phyloP scores from a whole-genome alignment of 2,113 vertebrate species.

The Corythornis madagascariensis region DNA sequence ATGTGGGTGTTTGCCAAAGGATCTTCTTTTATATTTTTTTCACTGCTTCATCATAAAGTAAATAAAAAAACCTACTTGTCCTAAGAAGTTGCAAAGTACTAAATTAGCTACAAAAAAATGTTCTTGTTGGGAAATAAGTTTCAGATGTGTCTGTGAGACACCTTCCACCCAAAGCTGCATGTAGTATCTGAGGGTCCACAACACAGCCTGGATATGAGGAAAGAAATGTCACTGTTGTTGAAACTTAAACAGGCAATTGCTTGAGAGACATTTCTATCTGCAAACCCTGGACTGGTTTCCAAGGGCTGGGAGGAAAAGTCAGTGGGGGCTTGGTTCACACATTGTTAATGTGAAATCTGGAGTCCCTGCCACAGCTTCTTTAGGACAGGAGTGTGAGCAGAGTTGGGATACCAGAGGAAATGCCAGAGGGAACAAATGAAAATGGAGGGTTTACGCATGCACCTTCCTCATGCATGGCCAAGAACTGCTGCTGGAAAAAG shows the following conservation, averaged over 20 bases:
- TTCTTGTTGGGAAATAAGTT: background rate
- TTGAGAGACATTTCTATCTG: background rate
- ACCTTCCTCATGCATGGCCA: background rate
- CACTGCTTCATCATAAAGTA: background rate
- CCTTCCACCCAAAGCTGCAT: background rate
- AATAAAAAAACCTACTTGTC: background rate
- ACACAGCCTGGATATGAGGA: background rate
- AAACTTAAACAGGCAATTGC: background rate
- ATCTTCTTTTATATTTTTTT: background rate
- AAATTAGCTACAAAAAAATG: constrained; percentile 29
- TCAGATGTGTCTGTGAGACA: background rate
- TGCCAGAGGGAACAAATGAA: background rate
- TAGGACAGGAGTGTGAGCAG: background rate
- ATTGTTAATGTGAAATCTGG: background rate
- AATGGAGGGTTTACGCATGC: background rate
- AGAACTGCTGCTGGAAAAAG: background rate
- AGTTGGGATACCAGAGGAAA: background rate
- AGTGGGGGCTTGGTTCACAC: background rate
- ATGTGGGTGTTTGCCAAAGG: constrained; percentile 38
- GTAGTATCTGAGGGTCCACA: background rate
- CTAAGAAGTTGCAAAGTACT: background rate
- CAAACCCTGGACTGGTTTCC: accelerated
- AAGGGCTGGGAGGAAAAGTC: background rate
- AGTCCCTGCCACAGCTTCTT: background rate
- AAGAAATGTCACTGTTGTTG: background rate